These are phyloP conservation scores for Chirona hameri DNA, from an alignment of 2,888 invertebrate species.

Conservation along the genomic window DNA sequence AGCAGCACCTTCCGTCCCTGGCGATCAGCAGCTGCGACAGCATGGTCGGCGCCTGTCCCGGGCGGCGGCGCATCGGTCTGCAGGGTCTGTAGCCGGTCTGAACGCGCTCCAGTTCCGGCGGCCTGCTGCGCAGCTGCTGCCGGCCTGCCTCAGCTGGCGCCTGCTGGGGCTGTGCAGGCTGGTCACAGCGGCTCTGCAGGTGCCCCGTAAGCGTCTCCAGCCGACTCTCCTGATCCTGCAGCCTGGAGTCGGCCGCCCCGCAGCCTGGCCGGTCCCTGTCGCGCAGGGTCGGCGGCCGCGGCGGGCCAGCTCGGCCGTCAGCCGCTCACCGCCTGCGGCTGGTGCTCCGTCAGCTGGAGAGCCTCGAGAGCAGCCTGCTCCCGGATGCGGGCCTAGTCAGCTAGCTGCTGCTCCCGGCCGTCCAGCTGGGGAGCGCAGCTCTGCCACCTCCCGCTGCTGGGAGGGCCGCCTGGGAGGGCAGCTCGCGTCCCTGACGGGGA, in stretches of 20 bases:
- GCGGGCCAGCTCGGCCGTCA: background rate
- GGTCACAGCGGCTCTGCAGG: too few species aligned
- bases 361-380: background rate
- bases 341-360: background rate
- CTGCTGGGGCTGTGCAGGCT: background rate
- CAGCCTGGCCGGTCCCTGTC: background rate
- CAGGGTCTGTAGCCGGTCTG: background rate
- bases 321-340: background rate
- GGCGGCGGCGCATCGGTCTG: background rate
- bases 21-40: background rate
- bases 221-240: background rate
- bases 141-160: background rate
- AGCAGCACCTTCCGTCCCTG: background rate
- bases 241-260: background rate
- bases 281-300: background rate
- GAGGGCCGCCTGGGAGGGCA: background rate
- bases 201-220: background rate
- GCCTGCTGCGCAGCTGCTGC: background rate
- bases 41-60: background rate
- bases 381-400: too few species aligned
- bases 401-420: too few species aligned
- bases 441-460: background rate
- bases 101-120: background rate
- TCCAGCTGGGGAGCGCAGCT: background rate
- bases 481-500: background rate